Conservation (phyloP, 2,888 invertebrate species). For the Tribolium freemani region DNA sequence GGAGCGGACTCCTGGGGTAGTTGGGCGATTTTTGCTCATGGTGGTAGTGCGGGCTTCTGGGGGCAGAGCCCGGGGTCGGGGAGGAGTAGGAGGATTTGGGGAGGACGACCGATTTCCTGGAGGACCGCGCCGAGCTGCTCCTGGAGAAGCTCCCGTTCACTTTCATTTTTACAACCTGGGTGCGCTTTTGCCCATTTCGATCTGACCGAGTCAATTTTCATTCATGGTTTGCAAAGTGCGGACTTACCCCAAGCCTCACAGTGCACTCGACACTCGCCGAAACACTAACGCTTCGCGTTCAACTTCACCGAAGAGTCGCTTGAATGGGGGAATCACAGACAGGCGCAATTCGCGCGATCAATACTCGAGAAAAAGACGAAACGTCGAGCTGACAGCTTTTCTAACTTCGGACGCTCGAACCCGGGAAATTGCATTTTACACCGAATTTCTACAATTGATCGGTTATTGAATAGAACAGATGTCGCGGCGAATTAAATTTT, state of each 20-base stretch:
- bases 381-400: slow-evolving; percentile 14
- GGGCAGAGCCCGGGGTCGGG: slow-evolving; percentile 56
- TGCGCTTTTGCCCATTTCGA: slow-evolving; percentile 53
- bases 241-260: slow-evolving; percentile 41
- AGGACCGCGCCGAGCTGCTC: slow-evolving; percentile 60
- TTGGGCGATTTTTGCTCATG: slow-evolving; percentile 56
- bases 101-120: slow-evolving; percentile 52
- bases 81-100: slow-evolving; percentile 64
- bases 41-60: slow-evolving; percentile 58
- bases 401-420: slow-evolving; percentile 46
- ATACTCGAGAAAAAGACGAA: slow-evolving; percentile 46
- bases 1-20: slow-evolving; percentile 52
- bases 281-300: slow-evolving; percentile 50
- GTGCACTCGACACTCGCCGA: slow-evolving; percentile 42
- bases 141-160: slow-evolving; percentile 58
- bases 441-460: slow-evolving; percentile 39
- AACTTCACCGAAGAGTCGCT: slow-evolving; percentile 45
- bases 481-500: slow-evolving; percentile 15
- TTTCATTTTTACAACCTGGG: slow-evolving; percentile 16
- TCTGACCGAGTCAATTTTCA: background rate
- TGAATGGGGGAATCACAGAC: slow-evolving; percentile 45
- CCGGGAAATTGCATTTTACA: slow-evolving; percentile 59
- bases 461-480: slow-evolving; percentile 23
- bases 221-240: slow-evolving; percentile 29
- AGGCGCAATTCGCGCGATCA: slow-evolving; percentile 31